These are phyloP conservation scores for Gastrophysa polygoni DNA, from an alignment of 2,888 invertebrate species.

Conservation along the genomic window DNA sequence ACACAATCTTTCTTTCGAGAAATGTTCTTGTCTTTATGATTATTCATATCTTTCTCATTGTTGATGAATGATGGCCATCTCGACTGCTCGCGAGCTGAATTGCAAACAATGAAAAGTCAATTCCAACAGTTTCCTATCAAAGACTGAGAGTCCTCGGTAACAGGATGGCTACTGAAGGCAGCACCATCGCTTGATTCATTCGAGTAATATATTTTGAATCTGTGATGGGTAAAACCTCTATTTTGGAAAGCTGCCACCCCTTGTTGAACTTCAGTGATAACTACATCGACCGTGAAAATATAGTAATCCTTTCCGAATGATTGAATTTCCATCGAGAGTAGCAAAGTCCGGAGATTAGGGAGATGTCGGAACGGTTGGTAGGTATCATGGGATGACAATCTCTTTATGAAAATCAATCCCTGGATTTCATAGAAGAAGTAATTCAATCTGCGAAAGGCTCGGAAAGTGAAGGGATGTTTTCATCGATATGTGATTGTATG, in stretches of 20 bases:
- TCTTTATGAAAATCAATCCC: conserved; percentile 19
- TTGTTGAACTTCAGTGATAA: conserved; percentile 35
- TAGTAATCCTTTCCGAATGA: conserved; percentile 49
- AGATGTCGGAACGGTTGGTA: conserved; percentile 22
- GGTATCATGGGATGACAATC: conserved; percentile 8
- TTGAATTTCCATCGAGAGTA: conserved; percentile 47
- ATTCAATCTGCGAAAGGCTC: conserved; percentile 8
- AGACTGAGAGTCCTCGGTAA: too few relatives aligned
- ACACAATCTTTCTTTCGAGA: too few relatives aligned
- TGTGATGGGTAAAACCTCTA: not conserved
- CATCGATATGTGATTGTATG: too few relatives aligned
- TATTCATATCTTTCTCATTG: too few relatives aligned
- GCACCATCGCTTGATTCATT: not conserved
- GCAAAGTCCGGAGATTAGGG: conserved; percentile 34
- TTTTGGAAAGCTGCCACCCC: conserved; percentile 45
- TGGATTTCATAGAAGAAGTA: conserved; percentile 19
- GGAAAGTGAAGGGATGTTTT: not conserved
- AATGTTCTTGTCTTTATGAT: too few relatives aligned
- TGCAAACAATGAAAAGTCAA: too few relatives aligned
- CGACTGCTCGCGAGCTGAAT: too few relatives aligned
- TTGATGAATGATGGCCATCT: too few relatives aligned
- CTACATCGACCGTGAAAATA: conserved; percentile 48
- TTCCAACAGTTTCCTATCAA: too few relatives aligned
- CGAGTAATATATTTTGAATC: not conserved
- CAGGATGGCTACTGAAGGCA: too few relatives aligned